Conservation (phyloP, 2,888 invertebrate genomes). For the Ophion costatus region DNA sequence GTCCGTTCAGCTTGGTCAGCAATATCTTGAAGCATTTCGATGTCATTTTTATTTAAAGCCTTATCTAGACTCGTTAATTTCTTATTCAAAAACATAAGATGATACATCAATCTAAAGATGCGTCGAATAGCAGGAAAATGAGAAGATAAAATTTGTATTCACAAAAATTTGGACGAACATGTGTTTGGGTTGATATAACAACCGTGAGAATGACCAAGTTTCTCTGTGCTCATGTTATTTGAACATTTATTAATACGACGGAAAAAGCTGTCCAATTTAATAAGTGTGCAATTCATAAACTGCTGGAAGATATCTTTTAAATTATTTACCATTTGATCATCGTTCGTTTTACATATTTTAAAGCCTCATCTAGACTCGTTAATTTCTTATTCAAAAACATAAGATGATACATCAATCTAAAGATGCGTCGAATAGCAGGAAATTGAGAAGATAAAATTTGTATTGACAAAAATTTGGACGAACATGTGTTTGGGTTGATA, state of each 20-base stretch:
- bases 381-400: not conserved
- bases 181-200: constrained; percentile 16
- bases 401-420: constrained; percentile 38
- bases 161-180: constrained; percentile 13
- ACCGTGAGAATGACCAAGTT: constrained; percentile 20
- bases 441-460: not conserved
- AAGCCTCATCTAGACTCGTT: not conserved
- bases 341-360: constrained; percentile 23
- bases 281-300: not conserved
- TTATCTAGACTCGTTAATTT: not conserved
- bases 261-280: constrained; percentile 15
- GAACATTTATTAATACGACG: constrained; percentile 14
- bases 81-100: constrained; percentile 6
- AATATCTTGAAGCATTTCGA: constrained; percentile 10
- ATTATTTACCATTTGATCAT: constrained; percentile 9
- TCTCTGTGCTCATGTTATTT: not conserved
- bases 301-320: constrained; percentile 14
- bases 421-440: constrained; percentile 30
- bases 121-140: constrained; percentile 21
- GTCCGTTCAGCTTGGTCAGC: constrained; percentile 29
- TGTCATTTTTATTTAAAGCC: constrained; percentile 3
- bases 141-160: not conserved
- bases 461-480: constrained; percentile 7
- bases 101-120: constrained; percentile 40
- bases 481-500: constrained; percentile 7